Conservation (phyloP, 2,888 invertebrate genomes). For the Polydrusus cervinus region DNA sequence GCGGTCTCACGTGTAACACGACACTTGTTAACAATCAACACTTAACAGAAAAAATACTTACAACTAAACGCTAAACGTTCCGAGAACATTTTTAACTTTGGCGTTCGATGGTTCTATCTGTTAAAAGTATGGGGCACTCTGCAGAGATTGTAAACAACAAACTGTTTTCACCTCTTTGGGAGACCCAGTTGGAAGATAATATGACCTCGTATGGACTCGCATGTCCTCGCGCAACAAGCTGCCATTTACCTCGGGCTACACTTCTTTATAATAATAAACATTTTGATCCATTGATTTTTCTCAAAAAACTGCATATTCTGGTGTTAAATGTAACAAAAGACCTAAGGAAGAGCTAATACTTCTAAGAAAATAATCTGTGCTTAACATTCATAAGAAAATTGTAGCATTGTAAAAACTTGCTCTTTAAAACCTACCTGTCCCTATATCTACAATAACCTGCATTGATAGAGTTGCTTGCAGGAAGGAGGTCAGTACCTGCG, state of each 20-base stretch:
- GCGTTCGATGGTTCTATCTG: conserved; percentile 39
- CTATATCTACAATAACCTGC: background rate
- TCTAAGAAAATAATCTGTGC: background rate
- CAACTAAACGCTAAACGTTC: conserved; percentile 62
- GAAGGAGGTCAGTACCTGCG: conserved; percentile 9
- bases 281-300: conserved; percentile 26
- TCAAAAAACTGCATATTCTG: background rate
- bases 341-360: too few relatives aligned
- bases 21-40: conserved; percentile 43
- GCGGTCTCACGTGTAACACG: conserved; percentile 47
- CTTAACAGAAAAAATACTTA: conserved; percentile 57
- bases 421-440: background rate
- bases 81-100: conserved; percentile 62
- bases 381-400: background rate
- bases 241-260: conserved; percentile 49
- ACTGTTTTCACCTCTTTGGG: conserved; percentile 67
- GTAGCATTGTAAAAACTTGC: background rate
- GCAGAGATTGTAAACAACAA: conserved; percentile 68
- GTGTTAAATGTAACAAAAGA: background rate
- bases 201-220: conserved; percentile 69
- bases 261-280: conserved; percentile 27
- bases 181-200: conserved; percentile 67
- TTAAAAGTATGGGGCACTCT: conserved; percentile 60
- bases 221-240: conserved; percentile 63
- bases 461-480: conserved; percentile 2